Evolutionary conservation across 2,113 vertebrate genomes (phyloP).

Genomic region (Ictalurus punctatus): DNA sequence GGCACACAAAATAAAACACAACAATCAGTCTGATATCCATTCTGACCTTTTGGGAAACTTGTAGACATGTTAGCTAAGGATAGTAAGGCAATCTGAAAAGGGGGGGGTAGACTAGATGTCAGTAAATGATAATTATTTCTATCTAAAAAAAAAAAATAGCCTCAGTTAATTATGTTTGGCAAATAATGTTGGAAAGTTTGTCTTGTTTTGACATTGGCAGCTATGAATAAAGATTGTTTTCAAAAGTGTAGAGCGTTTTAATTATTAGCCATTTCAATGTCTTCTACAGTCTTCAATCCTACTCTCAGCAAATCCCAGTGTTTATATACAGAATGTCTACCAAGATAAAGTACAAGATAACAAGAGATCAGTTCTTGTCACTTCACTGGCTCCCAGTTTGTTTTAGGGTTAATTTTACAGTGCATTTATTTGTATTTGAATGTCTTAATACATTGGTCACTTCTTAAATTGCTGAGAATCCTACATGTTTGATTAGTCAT

Average conservation of each 20-base stretch:
- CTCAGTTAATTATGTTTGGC: not conserved
- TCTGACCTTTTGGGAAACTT: conserved; percentile 42
- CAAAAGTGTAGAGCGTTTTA: not conserved
- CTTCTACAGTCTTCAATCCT: not conserved
- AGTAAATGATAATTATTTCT: conserved; percentile 5
- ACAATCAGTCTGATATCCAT: conserved; percentile 42
- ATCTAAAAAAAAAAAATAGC: not conserved
- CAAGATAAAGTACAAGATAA: not conserved
- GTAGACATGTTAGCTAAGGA: conserved; percentile 31
- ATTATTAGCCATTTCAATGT: not conserved
- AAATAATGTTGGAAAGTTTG: not conserved
- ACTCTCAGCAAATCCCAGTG: not conserved
- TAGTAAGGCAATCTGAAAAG: conserved; percentile 7
- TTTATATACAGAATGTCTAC: not conserved
- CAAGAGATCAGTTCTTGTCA: not conserved
- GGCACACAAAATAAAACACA: conserved; percentile 42
- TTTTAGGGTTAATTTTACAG: not conserved
- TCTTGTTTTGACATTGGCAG: not conserved
- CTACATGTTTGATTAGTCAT: not conserved
- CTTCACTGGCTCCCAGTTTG: not conserved
- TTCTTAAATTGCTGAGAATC: not conserved
- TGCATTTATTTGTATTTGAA: not conserved
- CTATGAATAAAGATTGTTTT: not conserved
- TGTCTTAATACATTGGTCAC: not conserved
- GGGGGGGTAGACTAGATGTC: not conserved